These are phyloP conservation scores for Ptilorrhoa leucosticta DNA, from an alignment of 2,113 vertebrate species.

Conservation along the genomic window DNA sequence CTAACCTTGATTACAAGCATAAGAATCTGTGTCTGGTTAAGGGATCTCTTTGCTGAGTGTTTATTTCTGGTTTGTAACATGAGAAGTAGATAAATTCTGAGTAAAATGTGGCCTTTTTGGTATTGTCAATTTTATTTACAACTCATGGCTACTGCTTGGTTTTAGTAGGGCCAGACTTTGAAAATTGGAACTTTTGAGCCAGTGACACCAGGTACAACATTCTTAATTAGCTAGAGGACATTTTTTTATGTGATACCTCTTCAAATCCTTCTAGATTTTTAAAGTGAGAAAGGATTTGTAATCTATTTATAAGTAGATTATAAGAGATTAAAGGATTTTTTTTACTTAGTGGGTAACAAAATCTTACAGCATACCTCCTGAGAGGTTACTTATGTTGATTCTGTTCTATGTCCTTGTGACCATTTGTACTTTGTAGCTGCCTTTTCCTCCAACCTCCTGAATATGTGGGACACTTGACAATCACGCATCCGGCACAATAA, in stretches of 20 bases:
- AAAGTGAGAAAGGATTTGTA: not conserved
- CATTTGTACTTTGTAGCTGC: not conserved
- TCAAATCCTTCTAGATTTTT: not conserved
- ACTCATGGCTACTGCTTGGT: not conserved
- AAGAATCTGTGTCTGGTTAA: not conserved
- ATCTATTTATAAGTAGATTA: not conserved
- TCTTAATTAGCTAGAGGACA: not conserved
- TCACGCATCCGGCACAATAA: not conserved
- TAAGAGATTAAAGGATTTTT: not conserved
- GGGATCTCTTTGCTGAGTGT: not conserved
- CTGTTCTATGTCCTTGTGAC: not conserved
- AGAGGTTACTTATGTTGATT: not conserved
- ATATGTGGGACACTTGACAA: accelerated
- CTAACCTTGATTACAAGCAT: not conserved
- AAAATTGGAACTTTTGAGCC: not conserved
- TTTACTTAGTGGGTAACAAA: not conserved
- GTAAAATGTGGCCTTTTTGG: not conserved
- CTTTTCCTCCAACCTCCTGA: not conserved
- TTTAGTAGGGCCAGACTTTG: not conserved
- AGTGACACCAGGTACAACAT: not conserved
- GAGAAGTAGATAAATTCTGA: not conserved
- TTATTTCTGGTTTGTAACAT: not conserved
- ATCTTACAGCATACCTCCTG: not conserved
- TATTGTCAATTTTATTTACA: not conserved
- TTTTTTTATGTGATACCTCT: not conserved